Conservation (phyloP, 2,113 vertebrate species). For the Stercorarius parasiticus region DNA sequence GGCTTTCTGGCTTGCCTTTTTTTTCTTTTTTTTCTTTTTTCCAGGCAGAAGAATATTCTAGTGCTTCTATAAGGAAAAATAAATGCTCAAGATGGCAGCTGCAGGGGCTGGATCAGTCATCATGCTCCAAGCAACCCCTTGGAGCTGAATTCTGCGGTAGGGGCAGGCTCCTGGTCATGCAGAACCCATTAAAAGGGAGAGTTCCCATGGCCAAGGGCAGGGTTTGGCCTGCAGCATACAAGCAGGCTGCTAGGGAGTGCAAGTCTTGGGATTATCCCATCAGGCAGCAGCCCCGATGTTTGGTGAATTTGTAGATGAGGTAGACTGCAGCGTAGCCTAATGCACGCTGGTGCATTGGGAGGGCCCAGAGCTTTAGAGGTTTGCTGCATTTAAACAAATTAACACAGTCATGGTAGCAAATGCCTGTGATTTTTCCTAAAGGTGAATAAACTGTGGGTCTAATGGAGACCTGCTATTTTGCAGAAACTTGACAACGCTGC, state of each 20-base stretch:
- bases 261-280: background rate
- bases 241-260: background rate
- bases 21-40: too few species aligned
- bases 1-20: background rate
- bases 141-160: background rate
- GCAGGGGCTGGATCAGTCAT: background rate
- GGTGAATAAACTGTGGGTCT: background rate
- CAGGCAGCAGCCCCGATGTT: background rate
- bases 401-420: conserved; percentile 3
- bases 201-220: background rate
- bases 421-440: background rate
- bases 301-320: background rate
- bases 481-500: background rate
- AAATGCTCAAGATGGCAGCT: background rate
- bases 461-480: background rate
- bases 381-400: conserved; percentile 25
- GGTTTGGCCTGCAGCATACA: background rate
- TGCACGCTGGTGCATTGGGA: background rate
- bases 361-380: background rate
- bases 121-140: background rate
- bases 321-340: background rate
- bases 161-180: background rate
- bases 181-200: background rate
- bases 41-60: background rate
- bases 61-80: background rate